These are phyloP conservation scores for Pterostichus niger DNA, from an alignment of 2,888 invertebrate species.

Conservation along the genomic window DNA sequence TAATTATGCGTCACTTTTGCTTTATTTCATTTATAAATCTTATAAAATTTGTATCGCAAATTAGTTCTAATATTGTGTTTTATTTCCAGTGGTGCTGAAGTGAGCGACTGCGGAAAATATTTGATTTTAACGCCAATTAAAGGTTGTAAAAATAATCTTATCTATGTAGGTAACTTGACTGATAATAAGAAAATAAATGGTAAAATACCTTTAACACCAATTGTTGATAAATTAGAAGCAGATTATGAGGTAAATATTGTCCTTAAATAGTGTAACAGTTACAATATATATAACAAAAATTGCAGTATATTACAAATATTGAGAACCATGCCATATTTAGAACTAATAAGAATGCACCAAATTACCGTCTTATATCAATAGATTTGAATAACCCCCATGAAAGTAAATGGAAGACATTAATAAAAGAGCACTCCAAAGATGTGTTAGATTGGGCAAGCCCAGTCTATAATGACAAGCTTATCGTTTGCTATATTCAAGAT, in stretches of 20 bases:
- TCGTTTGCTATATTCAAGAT: slow-evolving; percentile 94
- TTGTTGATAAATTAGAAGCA: slow-evolving; percentile 94
- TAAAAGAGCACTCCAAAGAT: slow-evolving; percentile 90
- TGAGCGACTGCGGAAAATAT: slow-evolving; percentile 95
- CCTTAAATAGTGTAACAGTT: neutral
- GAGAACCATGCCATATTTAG: slow-evolving; percentile 90
- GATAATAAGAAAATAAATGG: slow-evolving; percentile 82
- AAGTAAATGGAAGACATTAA: slow-evolving; percentile 90
- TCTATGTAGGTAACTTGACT: slow-evolving; percentile 90
- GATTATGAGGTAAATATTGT: slow-evolving; percentile 89
- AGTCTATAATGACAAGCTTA: slow-evolving; percentile 91
- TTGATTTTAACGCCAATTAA: slow-evolving; percentile 90
- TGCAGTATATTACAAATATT: slow-evolving; percentile 93
- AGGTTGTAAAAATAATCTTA: slow-evolving; percentile 94
- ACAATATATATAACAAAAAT: slow-evolving; percentile 69
- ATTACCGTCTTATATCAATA: slow-evolving; percentile 92
- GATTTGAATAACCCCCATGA: slow-evolving; percentile 86
- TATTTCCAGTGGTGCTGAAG: slow-evolving; percentile 85
- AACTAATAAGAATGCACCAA: slow-evolving; percentile 96
- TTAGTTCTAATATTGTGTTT: slow-evolving; percentile 27
- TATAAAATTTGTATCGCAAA: neutral
- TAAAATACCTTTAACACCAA: slow-evolving; percentile 85
- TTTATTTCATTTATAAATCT: too few species aligned
- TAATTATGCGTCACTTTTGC: slow-evolving; percentile 75
- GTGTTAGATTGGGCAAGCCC: slow-evolving; percentile 94